Conservation (phyloP, 2,113 vertebrate species). For the Eptesicus fuscus region DNA sequence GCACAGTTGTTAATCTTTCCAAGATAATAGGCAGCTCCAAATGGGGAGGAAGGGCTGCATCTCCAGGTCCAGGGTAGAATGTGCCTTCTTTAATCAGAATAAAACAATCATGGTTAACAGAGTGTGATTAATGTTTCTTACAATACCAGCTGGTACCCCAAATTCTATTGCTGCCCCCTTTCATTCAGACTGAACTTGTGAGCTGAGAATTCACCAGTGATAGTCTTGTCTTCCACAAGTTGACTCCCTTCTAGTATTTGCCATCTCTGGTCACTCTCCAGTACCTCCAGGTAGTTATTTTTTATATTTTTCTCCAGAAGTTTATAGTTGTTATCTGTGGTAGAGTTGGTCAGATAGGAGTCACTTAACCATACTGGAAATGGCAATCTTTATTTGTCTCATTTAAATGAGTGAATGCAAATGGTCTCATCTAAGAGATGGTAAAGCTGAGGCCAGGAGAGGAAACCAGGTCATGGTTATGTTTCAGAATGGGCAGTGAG, state of each 20-base stretch:
- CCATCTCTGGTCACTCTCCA: not conserved
- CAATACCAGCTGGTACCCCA: too few relatives aligned
- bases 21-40: too few relatives aligned
- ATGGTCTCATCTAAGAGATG: not conserved
- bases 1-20: too few relatives aligned
- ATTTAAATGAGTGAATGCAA: not conserved
- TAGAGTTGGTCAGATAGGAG: not conserved
- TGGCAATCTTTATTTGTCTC: not conserved
- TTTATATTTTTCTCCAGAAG: not conserved
- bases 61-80: too few relatives aligned
- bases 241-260: not conserved
- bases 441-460: not conserved
- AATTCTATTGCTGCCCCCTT: too few relatives aligned
- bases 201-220: not conserved
- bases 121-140: too few relatives aligned
- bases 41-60: too few relatives aligned
- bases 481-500: not conserved
- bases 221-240: not conserved
- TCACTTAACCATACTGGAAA: not conserved
- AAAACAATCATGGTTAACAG: too few relatives aligned
- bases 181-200: not conserved
- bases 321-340: not conserved
- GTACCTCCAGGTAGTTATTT: not conserved
- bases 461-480: not conserved
- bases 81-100: too few relatives aligned